Evolutionary conservation across 2,113 vertebrate genomes (phyloP).

Genomic region (Eupsittula cactorum): DNA sequence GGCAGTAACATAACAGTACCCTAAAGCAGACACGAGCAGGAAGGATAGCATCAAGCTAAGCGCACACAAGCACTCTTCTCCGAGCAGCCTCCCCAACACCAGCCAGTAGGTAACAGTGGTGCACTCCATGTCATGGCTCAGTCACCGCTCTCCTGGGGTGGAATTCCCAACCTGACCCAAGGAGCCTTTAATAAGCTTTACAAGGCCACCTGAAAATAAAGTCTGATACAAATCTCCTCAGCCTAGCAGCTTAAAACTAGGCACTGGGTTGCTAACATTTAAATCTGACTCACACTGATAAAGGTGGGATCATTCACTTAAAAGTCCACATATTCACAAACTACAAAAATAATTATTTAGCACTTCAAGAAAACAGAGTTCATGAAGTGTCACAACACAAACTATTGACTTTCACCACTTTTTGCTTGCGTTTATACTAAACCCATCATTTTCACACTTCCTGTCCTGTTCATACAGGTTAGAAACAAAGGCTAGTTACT

Average conservation of each 20-base stretch:
- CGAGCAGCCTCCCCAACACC: background rate
- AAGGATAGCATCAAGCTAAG: background rate
- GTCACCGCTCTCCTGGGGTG: background rate
- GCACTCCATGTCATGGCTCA: background rate
- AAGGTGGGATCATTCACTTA: background rate
- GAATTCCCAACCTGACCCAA: background rate
- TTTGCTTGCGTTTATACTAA: background rate
- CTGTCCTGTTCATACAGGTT: background rate
- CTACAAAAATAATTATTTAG: background rate
- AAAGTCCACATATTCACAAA: background rate
- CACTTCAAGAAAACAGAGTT: background rate
- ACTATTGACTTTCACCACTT: background rate
- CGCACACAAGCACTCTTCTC: background rate
- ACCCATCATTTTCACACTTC: background rate
- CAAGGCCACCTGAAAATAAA: background rate
- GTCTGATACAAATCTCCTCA: background rate
- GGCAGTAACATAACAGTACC: background rate
- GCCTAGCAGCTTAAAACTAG: background rate
- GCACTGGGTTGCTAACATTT: background rate
- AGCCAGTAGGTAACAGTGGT: background rate
- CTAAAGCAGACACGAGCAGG: background rate
- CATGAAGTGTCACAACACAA: background rate
- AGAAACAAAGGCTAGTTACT: background rate
- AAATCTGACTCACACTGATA: background rate
- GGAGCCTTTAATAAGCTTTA: background rate